Base-by-base conservation (phyloP, 1,140 invertebrate genomes). In the Antheraea pernyi region DNA sequence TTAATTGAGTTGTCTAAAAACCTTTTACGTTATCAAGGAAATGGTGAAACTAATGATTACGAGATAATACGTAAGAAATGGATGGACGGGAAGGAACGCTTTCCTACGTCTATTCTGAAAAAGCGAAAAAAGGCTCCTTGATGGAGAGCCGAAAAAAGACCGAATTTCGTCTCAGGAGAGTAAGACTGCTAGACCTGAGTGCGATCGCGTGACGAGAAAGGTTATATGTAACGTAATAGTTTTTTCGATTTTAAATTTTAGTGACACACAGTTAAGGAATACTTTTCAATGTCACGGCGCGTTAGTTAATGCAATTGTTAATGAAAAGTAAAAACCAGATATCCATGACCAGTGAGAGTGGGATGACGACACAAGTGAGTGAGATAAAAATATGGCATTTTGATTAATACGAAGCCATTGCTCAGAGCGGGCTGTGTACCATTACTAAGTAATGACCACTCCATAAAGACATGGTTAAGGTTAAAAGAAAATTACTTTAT, bases 401-500 rank as follows among this genome's bases (percentile, higher is more conserved):
- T 93, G 92, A 93, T 93, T 92, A 93, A 93, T 93, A 88, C 78
- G 78, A 73, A 86, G 89, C 84, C 89, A 93, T 93, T 93, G 87
- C 91, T 93, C 92, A 93, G 86, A 87, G 89, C 88, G 86, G 85
- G 82, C 90, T 91, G 85, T 90, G 89, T 91, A 91, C 89, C 89
- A 90, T 90, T 91, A 87, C 88, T 92, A 92, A 91, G 89, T 92
- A 92, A 92, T 92, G 88, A 88, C 90, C 90, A 88, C 85, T 92
- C 90, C 90, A 92, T 92, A 90, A 92, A 92, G 88, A 92, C 88
- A 92, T 86, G 90, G 88, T 92, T 90, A 92, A 91, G 90, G 90
- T 92, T 91, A 90, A 92, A 92, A 92, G 88, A 92, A 92, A 92
- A 92, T 92, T 92, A 92, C 88, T 92, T 92, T 91, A 92, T 92